These are phyloP conservation scores for Illadopsis cleaveri DNA, from an alignment of 2,113 vertebrate genomes.

Conservation along the genomic window DNA sequence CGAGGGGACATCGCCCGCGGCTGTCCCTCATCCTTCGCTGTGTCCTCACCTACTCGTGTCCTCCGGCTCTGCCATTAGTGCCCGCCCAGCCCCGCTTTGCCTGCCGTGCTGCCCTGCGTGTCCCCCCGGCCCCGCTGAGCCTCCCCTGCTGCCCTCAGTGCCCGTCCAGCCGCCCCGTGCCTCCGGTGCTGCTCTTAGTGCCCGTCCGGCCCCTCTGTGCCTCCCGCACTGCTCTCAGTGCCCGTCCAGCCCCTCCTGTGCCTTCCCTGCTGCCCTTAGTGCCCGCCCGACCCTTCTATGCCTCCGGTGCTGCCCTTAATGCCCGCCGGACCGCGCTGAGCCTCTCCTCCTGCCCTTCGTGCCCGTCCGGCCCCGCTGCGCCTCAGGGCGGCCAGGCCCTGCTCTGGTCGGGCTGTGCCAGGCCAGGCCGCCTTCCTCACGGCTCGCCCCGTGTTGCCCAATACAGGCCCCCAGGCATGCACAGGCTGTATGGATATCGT, in stretches of 20 bases:
- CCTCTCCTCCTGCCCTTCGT: neutral
- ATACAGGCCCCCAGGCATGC: too few relatives aligned
- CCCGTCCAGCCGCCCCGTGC: neutral
- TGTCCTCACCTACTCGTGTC: accelerated
- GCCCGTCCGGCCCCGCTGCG: too few relatives aligned
- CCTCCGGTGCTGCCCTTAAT: neutral
- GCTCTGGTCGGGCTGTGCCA: accelerated
- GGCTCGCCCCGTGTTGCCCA: accelerated
- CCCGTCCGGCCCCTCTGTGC: neutral
- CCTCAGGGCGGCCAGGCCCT: neutral
- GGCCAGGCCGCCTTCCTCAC: too few relatives aligned
- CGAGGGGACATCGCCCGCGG: accelerated
- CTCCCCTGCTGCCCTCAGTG: too few relatives aligned
- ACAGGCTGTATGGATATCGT: too few relatives aligned
- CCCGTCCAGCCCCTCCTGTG: neutral
- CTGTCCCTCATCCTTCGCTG: accelerated
- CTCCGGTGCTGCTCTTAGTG: neutral
- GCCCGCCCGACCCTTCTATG: neutral
- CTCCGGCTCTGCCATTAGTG: neutral
- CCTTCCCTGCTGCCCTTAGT: neutral
- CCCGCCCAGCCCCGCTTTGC: too few relatives aligned
- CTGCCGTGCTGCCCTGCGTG: too few relatives aligned
- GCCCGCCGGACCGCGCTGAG: accelerated
- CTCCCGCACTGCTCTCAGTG: neutral
- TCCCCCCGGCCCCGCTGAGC: too few relatives aligned